phyloP scores from a whole-genome alignment of 2,113 vertebrate species.

The Prionailurus bengalensis region DNA sequence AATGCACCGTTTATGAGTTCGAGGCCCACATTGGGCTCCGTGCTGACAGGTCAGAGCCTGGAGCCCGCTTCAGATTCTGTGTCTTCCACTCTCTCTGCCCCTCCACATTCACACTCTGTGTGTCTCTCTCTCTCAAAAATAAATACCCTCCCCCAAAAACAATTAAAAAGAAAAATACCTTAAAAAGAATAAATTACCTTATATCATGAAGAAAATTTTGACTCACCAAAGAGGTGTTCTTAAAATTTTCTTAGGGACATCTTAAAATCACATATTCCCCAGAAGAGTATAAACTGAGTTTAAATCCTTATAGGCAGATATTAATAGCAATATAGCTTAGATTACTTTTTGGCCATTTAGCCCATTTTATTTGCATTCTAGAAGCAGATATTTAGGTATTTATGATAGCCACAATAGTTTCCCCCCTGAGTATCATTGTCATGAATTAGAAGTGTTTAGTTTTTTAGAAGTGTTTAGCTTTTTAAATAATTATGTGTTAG shows the following conservation, averaged over 20 bases:
- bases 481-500: background rate
- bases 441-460: background rate
- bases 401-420: background rate
- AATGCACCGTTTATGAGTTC: no score
- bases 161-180: background rate
- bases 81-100: no score
- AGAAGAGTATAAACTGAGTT: background rate
- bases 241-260: background rate
- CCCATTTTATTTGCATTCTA: slow-evolving; percentile 19
- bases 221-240: background rate
- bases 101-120: no score
- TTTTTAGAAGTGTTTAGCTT: background rate
- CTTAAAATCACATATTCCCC: background rate
- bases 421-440: background rate
- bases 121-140: no score
- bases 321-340: background rate
- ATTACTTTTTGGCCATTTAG: background rate
- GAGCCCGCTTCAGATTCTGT: no score
- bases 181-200: background rate
- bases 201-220: background rate
- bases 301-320: background rate
- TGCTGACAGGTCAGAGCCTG: no score
- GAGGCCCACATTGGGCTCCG: no score
- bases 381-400: background rate
- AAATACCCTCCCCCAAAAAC: no score